These are phyloP conservation scores for Leuciscus idus DNA, from an alignment of 2,113 vertebrate species.

Conservation along the genomic window DNA sequence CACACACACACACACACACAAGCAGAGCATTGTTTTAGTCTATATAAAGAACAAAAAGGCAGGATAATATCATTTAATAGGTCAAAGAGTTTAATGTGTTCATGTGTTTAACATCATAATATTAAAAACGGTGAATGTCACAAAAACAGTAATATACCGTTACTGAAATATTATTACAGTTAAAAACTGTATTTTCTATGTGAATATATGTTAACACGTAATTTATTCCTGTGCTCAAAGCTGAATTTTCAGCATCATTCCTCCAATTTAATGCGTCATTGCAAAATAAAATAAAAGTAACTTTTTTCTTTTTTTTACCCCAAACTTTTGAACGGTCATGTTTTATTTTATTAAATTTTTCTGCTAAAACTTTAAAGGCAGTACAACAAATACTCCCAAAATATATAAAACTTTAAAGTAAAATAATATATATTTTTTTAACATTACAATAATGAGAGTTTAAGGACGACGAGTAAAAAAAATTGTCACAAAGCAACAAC, in stretches of 20 bases:
- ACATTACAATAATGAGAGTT: neutral
- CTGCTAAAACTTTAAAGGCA: no score
- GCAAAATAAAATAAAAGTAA: no score
- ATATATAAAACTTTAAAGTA: no score
- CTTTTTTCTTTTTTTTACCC: no score
- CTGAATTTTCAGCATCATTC: neutral
- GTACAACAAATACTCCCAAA: no score
- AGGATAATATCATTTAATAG: neutral
- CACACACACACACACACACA: neutral
- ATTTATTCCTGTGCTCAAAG: neutral
- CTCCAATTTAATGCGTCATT: neutral
- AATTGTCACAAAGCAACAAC: neutral
- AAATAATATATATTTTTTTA: neutral
- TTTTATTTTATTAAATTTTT: no score
- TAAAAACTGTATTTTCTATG: no score
- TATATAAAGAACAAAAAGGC: slow-evolving; percentile 2
- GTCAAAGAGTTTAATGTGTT: neutral
- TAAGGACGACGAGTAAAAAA: neutral
- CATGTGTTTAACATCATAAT: neutral
- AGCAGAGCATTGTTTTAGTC: slow-evolving; percentile 22
- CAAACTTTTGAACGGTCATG: no score
- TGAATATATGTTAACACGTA: neutral
- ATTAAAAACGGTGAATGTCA: no score
- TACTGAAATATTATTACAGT: no score
- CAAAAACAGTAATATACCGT: no score